Base-by-base conservation (phyloP, 2,113 vertebrate genomes). In the Platycercus adscitus region DNA sequence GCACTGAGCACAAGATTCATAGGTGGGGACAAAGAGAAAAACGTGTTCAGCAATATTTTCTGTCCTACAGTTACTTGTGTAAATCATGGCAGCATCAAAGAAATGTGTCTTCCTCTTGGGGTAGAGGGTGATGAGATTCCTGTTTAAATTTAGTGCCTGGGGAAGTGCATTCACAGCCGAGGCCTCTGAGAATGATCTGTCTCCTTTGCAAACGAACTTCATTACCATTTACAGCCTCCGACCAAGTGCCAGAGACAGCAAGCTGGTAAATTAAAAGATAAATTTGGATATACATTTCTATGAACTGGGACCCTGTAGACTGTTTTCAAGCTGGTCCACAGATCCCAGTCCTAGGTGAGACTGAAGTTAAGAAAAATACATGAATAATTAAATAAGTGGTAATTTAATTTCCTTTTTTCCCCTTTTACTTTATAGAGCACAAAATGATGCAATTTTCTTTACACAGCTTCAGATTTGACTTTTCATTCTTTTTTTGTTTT, bases 141-240 rank as follows among this genome's bases (percentile, higher is more conserved):
- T 85, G 70, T 61, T 95, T 91, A 94, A 94, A 91, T 97, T 80
- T 94, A 88, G 89, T 93, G 87, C 50, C 87, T 35, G 49, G 80
- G 89, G 93, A 92, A 90, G 49, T 8, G 28, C 0, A 0, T 76
- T 94, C 35, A 7, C 58, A 94, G 82, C 41, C 8, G 5, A 88
- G 79, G 77, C 86, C 82, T 91, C 90, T 86, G 76, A 90, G 90
- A 93, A 94, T 92, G 81, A 81, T 87, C 81, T 83, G 71, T 77
- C 92, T 95, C 63, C 68, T 77, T 88, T 7, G 5, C 52, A 80
- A 93, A 72, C 0, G 6, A 90, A 63, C 44, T 68, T 28, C 33
- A 13, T 46, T 77, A 79, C 94, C 93, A 91, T 94, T 96, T 94
- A 80, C 79, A 88, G 90, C 41, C n/a, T 82, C 71, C 5, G 0